Base-by-base conservation (phyloP, 2,113 vertebrate species). In the Dicentrarchus labrax region DNA sequence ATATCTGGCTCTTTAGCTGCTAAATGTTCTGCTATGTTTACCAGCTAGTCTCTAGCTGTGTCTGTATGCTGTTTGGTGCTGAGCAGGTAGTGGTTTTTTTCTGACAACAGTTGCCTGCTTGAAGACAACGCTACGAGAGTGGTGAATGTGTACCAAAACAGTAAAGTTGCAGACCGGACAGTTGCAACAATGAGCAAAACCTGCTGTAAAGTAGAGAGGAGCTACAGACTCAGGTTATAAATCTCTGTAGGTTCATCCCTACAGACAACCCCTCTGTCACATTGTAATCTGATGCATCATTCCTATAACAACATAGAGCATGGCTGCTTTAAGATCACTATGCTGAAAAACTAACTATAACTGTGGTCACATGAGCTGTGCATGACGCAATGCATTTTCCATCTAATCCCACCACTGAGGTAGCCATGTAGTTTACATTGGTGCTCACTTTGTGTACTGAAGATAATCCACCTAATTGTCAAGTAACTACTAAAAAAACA, bases 381-480 rank as follows among this genome's bases (percentile, higher is more conserved):
- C 30, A 64, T 24, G 54, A 69, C 5, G 3, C 39, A 36, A 24
- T 13, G 22, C 19, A 47, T 61, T 60, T 50, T 82, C 41, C 36
- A 38, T 43, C 22, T 7, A 30, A 61, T 17, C 24, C 24, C 15
- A 8, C n/a, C 22, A 36, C 51, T 36, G 48, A 73, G 72, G 64
- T 79, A 84, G 50, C 53, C 39, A 0, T 3, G 47, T 17, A 1
- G 64, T 66, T 86, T 41, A 24, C 66, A 50, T 70, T 60, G 73
- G 39, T 67, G 56, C 47, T 62, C 45, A 1, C 47, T 64, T 57
- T 67, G 59, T 74, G 43, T 47, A 4, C 39, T 45, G 21, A 76
- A 21, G 51, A 73, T 84, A 82, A 90, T 84, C 62, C 78, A 47
- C 7, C 38, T 19, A 8, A 72, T 45, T 53, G 72, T 53, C 24